Percentiles rank a stretch among this genome's conserved stretches.
Conservation (phyloP, 2,797 vertebrate species). For the Gadopsis marmoratus region DNA sequence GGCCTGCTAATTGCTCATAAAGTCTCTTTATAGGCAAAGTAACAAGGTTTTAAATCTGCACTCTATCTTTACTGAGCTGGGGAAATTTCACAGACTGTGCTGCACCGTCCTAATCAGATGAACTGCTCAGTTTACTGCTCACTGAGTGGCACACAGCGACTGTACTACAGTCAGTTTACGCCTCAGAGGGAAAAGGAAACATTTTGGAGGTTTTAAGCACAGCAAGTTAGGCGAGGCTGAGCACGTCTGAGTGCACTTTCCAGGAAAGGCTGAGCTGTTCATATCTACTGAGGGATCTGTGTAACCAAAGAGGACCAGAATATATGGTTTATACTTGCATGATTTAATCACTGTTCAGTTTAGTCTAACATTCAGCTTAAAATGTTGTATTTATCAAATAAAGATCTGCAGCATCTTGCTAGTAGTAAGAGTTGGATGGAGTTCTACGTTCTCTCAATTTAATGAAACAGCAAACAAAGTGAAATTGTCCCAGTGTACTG, state of each 20-base stretch:
- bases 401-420: background rate
- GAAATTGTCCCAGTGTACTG: background rate
- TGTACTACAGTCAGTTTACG: background rate
- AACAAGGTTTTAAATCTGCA: slow-evolving; percentile 67
- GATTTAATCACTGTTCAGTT: background rate
- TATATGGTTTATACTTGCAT: background rate
- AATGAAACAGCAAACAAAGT: background rate
- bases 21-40: slow-evolving; percentile 62
- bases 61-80: slow-evolving; percentile 55
- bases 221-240: background rate
- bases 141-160: slow-evolving; percentile 21
- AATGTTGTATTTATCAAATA: background rate
- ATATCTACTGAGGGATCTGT: slow-evolving; percentile 9
- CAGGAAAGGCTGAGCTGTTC: slow-evolving; percentile 14
- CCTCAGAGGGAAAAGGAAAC: background rate
- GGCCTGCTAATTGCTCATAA: slow-evolving; percentile 70
- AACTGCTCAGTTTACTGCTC: slow-evolving; percentile 61
- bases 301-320: background rate
- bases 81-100: slow-evolving; percentile 51
- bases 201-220: slow-evolving; percentile 22
- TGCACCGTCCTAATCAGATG: slow-evolving; percentile 56
- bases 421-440: background rate
- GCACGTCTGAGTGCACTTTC: slow-evolving; percentile 11
- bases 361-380: background rate
- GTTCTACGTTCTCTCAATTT: background rate